Evolutionary conservation across 2,888 invertebrate genomes (phyloP).

Genomic region (Magallana nippona): DNA sequence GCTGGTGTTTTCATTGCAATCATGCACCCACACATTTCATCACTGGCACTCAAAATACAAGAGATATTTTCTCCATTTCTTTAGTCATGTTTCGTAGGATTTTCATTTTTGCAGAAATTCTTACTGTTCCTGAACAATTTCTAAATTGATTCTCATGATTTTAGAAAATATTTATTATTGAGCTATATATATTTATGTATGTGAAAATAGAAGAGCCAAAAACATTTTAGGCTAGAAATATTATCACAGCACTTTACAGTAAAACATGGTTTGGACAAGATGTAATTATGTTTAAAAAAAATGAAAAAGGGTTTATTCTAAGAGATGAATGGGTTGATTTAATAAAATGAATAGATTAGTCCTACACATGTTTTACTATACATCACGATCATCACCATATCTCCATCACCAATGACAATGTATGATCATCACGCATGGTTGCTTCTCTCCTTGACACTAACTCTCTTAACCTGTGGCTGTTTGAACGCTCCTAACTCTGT

Average conservation of each 20-base stretch:
- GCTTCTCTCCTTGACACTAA: slow-evolving; percentile 11
- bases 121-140: background rate
- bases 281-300: no score
- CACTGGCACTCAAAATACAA: background rate
- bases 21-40: slow-evolving; percentile 24
- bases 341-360: no score
- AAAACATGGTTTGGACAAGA: no score
- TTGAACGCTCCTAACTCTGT: slow-evolving; percentile 36
- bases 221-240: no score
- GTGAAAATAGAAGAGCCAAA: no score
- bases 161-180: no score
- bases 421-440: background rate
- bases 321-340: no score
- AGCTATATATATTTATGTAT: no score
- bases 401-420: background rate
- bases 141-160: no score
- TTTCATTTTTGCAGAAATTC: background rate
- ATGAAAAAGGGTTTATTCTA: no score
- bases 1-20: background rate
- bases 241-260: no score
- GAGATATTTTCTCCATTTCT: background rate
- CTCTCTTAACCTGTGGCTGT: background rate
- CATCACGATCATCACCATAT: background rate
- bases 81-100: background rate
- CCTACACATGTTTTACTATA: background rate